These are phyloP conservation scores for Epicampocera succincta DNA, from an alignment of 2,888 invertebrate species.

Conservation along the genomic window DNA sequence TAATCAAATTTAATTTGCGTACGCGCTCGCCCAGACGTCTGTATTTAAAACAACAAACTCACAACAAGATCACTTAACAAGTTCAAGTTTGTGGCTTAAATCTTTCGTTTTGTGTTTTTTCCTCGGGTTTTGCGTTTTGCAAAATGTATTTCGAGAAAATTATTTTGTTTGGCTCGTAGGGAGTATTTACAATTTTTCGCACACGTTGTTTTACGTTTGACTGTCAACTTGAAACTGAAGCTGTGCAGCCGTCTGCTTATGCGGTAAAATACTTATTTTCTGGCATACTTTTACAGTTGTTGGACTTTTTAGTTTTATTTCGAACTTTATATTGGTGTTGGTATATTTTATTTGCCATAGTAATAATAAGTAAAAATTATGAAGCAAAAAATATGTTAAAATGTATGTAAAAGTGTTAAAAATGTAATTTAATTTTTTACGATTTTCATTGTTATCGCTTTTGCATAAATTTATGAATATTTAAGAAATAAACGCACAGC, in stretches of 20 bases:
- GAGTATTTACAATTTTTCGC: conserved; percentile 26
- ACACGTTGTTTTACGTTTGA: conserved; percentile 76
- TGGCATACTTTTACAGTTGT: conserved; percentile 45
- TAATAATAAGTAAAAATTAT: conserved; percentile 7
- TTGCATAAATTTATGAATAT: conserved; percentile 6
- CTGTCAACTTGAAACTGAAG: conserved; percentile 79
- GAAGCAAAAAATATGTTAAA: conserved; percentile 18
- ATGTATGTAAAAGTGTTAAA: conserved; percentile 28
- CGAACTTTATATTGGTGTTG: conserved; percentile 2
- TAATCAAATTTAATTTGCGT: neutral
- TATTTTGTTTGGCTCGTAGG: neutral
- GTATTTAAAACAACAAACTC: conserved; percentile 15
- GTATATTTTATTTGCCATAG: conserved; percentile 35
- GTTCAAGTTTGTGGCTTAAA: conserved; percentile 78
- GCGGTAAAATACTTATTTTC: conserved; percentile 75
- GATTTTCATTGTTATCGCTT: conserved; percentile 36
- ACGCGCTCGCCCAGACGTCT: conserved; percentile 11
- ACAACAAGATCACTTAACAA: conserved; percentile 68
- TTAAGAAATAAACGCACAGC: neutral
- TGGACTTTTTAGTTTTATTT: conserved; percentile 45
- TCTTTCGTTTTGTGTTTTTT: conserved; percentile 71
- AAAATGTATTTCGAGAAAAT: conserved; percentile 3
- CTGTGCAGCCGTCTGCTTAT: conserved; percentile 76
- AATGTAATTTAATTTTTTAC: conserved; percentile 29
- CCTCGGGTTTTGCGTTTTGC: conserved; percentile 51